Percentiles rank a stretch among this genome's conserved stretches.
phyloP scores from a whole-genome alignment of 2,113 vertebrate genomes.

The Poicephalus gulielmi region DNA sequence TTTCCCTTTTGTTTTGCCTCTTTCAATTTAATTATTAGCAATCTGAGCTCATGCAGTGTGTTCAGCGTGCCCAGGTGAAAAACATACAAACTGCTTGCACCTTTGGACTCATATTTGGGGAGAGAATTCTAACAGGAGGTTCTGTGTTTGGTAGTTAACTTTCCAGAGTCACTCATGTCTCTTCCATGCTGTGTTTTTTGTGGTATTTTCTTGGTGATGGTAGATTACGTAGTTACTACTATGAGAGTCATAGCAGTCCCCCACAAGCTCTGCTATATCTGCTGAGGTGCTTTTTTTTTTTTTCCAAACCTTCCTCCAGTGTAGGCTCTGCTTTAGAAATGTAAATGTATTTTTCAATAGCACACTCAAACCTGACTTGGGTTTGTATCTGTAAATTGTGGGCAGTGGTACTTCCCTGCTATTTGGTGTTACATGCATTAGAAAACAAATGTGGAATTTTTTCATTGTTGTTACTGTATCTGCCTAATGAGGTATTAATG shows the following conservation, averaged over 20 bases:
- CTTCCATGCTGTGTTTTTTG: background rate
- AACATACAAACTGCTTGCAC: background rate
- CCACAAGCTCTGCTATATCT: background rate
- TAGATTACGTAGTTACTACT: background rate
- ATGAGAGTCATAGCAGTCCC: background rate
- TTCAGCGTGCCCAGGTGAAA: background rate
- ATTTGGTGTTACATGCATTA: background rate
- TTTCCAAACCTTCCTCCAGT: background rate
- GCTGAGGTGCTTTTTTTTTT: background rate
- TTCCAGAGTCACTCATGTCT: background rate
- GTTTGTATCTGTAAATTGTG: background rate
- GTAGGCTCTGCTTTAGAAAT: background rate
- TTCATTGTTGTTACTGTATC: background rate
- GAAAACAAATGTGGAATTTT: background rate
- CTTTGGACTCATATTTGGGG: background rate
- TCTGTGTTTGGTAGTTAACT: background rate
- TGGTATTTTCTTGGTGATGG: background rate
- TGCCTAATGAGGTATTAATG: background rate
- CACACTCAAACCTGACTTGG: background rate
- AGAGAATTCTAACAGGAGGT: background rate
- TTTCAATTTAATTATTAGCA: background rate
- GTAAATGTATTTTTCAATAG: background rate
- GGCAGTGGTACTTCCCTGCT: background rate
- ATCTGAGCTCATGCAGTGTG: background rate
- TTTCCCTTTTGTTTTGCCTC: background rate